These are phyloP conservation scores for Dasypolia templi DNA, from an alignment of 2,888 invertebrate species.

Conservation along the genomic window DNA sequence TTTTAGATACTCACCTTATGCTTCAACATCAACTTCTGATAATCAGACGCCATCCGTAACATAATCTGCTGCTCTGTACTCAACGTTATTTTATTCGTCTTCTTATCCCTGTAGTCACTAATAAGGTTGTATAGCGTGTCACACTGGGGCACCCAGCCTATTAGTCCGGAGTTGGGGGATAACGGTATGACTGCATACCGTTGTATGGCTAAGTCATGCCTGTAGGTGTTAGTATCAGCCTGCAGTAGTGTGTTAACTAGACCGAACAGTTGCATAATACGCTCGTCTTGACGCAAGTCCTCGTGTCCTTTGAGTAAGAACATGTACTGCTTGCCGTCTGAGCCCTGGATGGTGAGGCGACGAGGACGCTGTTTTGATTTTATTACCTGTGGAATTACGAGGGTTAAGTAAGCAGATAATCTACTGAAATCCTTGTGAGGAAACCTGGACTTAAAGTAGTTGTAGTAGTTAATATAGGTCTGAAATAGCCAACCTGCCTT, in stretches of 20 bases:
- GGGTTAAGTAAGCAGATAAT: neutral
- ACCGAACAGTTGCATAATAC: conserved; percentile 99
- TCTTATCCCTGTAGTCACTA: conserved; percentile 99
- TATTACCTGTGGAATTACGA: conserved; percentile 92
- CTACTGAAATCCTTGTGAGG: too few relatives aligned
- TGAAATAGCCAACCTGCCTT: neutral
- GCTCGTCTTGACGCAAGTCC: conserved; percentile 99
- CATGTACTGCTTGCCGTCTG: conserved; percentile 99
- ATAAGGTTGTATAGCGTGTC: conserved; percentile 99
- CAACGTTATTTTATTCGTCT: conserved; percentile 94
- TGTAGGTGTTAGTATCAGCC: conserved; percentile 98
- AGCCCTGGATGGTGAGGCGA: conserved; percentile 97
- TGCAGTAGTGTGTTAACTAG: conserved; percentile 98
- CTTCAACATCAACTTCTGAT: conserved; percentile 98
- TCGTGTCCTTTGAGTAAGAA: conserved; percentile 99
- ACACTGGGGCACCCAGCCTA: conserved; percentile 99
- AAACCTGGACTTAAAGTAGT: neutral
- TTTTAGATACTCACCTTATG: conserved; percentile 93
- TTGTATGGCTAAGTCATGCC: conserved; percentile 95
- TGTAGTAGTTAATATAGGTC: neutral
- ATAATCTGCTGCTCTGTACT: conserved; percentile 99
- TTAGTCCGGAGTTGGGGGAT: conserved; percentile 99
- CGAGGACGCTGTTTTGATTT: conserved; percentile 99
- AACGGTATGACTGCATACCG: conserved; percentile 99
- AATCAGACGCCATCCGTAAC: conserved; percentile 99